Base-by-base conservation (phyloP, 2,888 invertebrate genomes). In the Acleris emargana region DNA sequence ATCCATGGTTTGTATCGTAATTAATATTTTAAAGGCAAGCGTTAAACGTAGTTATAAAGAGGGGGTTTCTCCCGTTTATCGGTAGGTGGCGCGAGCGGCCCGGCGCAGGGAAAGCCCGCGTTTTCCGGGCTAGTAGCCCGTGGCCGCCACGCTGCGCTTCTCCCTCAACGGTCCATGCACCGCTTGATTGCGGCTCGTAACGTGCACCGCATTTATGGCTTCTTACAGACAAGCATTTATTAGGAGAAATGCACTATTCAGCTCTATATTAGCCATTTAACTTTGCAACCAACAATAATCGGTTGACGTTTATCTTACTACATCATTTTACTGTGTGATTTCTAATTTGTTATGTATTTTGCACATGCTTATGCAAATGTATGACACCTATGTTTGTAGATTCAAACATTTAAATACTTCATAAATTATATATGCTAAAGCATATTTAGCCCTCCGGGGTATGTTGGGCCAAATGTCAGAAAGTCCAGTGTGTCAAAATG, bases 111-210 rank as follows among this genome's bases (percentile, higher is more conserved):
- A 89, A 91, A 91, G 88, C 86, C 78, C 76, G 72, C 79, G 77
- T 86, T 86, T 87, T 85, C 87, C 86, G 82, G 82, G 79, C 88
- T 82, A 84, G 76, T 83, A 83, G 87, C 75, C 87, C 87, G 86
- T 80, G 77, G 84, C 86, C 74, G 82, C 79, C 75, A 83, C 82
- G 82, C 84, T 84, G 80, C 83, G 80, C 78, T 83, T 77, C 80
- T 80, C 80, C 76, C 68, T 75, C 78, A 80, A 84, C 86, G 84
- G 80, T 83, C 77, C 74, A 68, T 84, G 85, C 82, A 76, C 82
- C 77, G 80, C 74, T 78, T 87, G 84, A 84, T 86, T 80, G 76
- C 77, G 70, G 71, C 73, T 72, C 73, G 69, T 64, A 60, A 68
- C 68, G 70, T 69, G 72, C 71, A 69, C 67, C 62, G 68, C 58